Conservation (phyloP, 2,113 vertebrate genomes). For the Eubucco bourcierii region DNA sequence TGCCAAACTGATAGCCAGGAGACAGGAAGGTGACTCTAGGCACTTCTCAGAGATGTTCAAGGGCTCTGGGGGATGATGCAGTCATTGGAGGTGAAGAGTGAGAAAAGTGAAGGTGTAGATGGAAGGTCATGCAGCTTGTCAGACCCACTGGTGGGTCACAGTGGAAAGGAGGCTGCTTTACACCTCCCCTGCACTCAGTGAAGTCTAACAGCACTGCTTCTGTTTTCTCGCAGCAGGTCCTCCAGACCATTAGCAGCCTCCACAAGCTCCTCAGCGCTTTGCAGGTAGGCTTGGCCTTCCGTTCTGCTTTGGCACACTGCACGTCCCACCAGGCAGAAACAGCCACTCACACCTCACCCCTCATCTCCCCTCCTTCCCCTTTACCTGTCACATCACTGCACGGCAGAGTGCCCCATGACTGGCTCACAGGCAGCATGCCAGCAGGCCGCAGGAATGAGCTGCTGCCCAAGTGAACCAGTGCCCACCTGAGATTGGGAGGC, state of each 20-base stretch:
- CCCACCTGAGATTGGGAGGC: background rate
- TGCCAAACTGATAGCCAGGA: background rate
- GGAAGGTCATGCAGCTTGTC: background rate
- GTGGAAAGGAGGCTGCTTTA: background rate
- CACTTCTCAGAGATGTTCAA: background rate
- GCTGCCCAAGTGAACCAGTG: background rate
- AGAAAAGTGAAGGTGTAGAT: background rate
- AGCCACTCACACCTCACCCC: fast-evolving
- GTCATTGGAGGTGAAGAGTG: background rate
- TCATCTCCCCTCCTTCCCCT: background rate
- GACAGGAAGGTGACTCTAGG: background rate
- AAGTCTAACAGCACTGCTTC: background rate
- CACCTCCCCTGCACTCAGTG: background rate
- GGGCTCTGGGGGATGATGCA: background rate
- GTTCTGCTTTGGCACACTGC: background rate
- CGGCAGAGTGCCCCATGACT: fast-evolving
- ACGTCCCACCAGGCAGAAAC: background rate
- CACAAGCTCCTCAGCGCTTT: slow-evolving; percentile 87
- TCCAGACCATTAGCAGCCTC: slow-evolving; percentile 86
- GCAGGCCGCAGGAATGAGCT: background rate
- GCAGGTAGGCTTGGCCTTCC: slow-evolving; percentile 78
- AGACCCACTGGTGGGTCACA: background rate
- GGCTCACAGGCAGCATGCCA: fast-evolving
- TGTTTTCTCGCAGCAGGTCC: slow-evolving; percentile 81
- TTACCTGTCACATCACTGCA: background rate